phyloP scores from a whole-genome alignment of 2,113 vertebrate genomes.

The Callithrix jacchus region DNA sequence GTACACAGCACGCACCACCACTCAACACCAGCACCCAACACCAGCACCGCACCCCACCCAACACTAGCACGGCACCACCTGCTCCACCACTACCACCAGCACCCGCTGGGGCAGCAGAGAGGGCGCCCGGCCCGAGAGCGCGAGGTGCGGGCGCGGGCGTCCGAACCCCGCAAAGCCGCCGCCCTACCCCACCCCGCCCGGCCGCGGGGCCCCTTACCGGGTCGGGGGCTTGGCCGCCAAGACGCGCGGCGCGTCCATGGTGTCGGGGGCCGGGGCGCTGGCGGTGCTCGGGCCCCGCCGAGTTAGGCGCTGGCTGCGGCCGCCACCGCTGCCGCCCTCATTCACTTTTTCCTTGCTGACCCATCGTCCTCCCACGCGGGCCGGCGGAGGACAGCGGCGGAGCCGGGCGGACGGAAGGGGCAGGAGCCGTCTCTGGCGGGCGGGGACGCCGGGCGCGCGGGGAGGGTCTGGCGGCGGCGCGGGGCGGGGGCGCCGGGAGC shows the following conservation, averaged over 20 bases:
- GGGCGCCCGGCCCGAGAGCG: neutral
- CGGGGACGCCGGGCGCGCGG: constrained; percentile 1
- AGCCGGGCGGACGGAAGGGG: neutral
- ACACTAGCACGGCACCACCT: neutral
- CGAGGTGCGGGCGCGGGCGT: neutral
- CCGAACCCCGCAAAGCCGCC: neutral
- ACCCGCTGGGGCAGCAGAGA: neutral
- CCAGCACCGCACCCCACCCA: too few relatives aligned
- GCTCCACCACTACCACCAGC: neutral
- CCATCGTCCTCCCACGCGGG: constrained; percentile 68
- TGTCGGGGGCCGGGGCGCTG: neutral
- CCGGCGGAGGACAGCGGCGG: constrained; percentile 33
- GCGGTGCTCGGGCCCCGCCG: neutral
- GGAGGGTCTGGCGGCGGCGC: neutral
- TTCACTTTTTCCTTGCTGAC: constrained; percentile 63
- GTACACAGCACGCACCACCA: neutral
- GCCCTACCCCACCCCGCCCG: neutral
- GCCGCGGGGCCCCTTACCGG: constrained; percentile 61
- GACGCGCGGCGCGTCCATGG: constrained; percentile 67
- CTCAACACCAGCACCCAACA: neutral
- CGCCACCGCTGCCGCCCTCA: constrained; percentile 52
- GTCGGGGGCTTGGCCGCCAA: constrained; percentile 68
- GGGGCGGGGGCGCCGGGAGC: constrained; percentile 9
- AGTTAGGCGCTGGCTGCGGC: constrained; percentile 29
- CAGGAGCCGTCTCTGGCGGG: neutral